Conservation (phyloP, 2,888 invertebrate species). For the Acleris literana region DNA sequence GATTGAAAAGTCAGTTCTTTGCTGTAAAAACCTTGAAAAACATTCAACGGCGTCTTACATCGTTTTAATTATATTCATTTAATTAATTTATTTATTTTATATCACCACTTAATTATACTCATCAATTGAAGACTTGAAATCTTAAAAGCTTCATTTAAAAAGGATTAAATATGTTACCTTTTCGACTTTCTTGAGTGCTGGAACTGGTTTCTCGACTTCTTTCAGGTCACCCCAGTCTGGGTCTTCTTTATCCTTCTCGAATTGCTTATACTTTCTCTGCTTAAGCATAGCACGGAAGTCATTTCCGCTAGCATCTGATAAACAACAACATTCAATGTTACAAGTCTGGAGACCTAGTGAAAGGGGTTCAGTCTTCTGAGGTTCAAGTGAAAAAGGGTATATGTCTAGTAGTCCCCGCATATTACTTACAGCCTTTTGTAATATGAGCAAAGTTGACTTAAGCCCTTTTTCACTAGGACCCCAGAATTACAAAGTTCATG, state of each 20-base stretch:
- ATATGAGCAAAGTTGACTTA: no score
- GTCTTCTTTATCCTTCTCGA: constrained; percentile 95
- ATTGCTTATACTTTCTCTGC: constrained; percentile 97
- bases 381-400: no score
- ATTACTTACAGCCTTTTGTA: no score
- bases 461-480: no score
- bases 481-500: no score
- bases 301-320: constrained; percentile 96
- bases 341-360: no score
- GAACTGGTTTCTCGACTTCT: constrained; percentile 93
- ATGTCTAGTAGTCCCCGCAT: no score
- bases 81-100: constrained; percentile 49
- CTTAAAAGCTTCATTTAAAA: constrained; percentile 3
- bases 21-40: constrained; percentile 11
- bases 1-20: constrained; percentile 27
- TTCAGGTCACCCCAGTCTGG: constrained; percentile 97
- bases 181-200: constrained; percentile 95
- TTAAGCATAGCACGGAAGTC: constrained; percentile 99
- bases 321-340: not conserved
- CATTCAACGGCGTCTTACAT: constrained; percentile 34
- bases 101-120: constrained; percentile 62
- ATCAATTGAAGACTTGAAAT: not conserved
- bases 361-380: no score
- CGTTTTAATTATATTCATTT: constrained; percentile 9
- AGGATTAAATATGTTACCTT: constrained; percentile 86